Conservation (phyloP, 2,113 vertebrate genomes). For the Gopherus evgoodei region DNA sequence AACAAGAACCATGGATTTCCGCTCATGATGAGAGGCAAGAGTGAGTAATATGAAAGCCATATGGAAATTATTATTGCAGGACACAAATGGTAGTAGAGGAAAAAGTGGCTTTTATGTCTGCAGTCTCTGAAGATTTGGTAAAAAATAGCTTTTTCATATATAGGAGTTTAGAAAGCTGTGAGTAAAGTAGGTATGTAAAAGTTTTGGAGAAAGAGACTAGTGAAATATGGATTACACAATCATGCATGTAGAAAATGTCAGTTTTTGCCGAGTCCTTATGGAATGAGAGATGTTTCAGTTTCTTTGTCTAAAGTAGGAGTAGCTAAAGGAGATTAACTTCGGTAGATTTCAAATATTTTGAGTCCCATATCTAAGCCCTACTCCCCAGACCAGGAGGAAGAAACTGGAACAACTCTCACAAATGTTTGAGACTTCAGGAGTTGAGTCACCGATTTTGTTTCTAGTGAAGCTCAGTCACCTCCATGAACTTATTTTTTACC, state of each 20-base stretch:
- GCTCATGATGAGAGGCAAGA: background rate
- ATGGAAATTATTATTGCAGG: background rate
- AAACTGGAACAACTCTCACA: background rate
- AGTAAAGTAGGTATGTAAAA: background rate
- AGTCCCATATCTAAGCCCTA: background rate
- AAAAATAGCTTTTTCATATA: background rate
- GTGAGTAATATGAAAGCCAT: background rate
- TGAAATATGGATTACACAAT: no score
- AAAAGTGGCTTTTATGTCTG: background rate
- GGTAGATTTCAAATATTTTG: background rate
- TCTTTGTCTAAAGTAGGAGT: background rate
- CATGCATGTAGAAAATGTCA: background rate
- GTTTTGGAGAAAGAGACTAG: background rate
- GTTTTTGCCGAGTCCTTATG: background rate
- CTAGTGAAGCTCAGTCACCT: background rate
- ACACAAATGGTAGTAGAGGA: background rate
- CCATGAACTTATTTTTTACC: background rate
- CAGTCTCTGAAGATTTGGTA: background rate
- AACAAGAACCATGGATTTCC: background rate
- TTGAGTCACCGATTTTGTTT: background rate
- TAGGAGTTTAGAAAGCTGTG: background rate
- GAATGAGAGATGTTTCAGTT: background rate
- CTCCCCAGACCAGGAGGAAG: background rate
- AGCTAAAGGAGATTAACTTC: background rate
- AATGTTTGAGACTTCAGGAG: background rate